Base-by-base conservation (phyloP, 2,797 vertebrate genomes). In the Meda fulgida region DNA sequence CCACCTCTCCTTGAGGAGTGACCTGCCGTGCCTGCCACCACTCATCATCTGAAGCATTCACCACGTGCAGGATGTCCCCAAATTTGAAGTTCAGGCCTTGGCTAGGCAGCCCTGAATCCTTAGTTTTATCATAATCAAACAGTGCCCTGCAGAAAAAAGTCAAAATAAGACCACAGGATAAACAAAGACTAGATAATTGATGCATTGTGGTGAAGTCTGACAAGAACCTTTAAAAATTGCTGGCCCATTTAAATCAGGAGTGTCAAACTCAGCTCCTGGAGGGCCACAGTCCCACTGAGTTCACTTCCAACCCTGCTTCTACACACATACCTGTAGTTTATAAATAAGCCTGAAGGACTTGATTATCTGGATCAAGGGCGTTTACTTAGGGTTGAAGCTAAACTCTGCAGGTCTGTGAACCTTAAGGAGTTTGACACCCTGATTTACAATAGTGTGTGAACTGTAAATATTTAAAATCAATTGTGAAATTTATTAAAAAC, bases 1-100 rank as follows among this genome's bases (percentile, higher is more conserved):
- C 97, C 88, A 95, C 95, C 92, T 98, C 98, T 1, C 98, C 98
- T 73, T 96, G 94, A 0, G 95, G 90, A 19, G 96, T 97, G 87
- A 99, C 96, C 92, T 98, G 98, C 9, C 97, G 92, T 5, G 98
- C 98, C 92, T 99, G 98, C 98, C 98, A 99, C 98, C 98, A 99
- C 89, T 99, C 98, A 80, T 99, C 98, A 53, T 99, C 98, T 0
- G 98, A 99, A 86, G 98, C 98, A 86, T 99, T 99, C 87, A 99
- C 96, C 88, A 99, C 98, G 1, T 99, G 98, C 3, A 99, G 96
- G 89, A 99, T 98, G 92, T 99, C 97, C 0, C 98, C 98, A 78
- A 99, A 99, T 88, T 93, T 96, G 82, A 99, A 99, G 93, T 99
- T 96, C 29, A 99, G 77, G 7, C 98, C 98, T 87, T 99, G 98